Evolutionary conservation across 1,140 invertebrate species (phyloP), one percentile per base, ranked within the genome.

Genomic region (Riptortus pedestris): DNA sequence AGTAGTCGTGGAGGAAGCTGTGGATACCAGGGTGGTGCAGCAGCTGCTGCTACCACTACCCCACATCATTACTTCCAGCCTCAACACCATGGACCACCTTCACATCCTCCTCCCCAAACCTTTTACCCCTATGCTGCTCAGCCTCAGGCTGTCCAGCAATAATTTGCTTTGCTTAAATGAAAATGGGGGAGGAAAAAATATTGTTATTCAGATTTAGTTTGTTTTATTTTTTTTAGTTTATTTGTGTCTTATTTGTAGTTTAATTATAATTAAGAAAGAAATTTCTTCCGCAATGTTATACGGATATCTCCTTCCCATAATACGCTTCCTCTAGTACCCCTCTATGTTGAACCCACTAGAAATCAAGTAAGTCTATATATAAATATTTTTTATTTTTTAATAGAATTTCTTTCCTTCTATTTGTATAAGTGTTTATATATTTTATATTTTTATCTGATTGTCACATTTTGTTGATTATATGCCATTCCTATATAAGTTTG

Each of bases 81-180:
- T n/a, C 63, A 58, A 22, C 63, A 64, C 65, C 64, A 47, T 76
- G 74, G 63, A 74, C 79, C 60, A 76, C 45, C 45, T 18, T 47
- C 45, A 9, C 45, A 47, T 12, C 51, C 79, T 60, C 74, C 80
- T 5, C 77, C 79, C 0, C 74, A 74, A 60, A 73, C 77, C 12
- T 55, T 55, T 24, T 55, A 55, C 26, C 51, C 20, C 3, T 55
- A 55, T 24, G 24, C 51, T 55, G 51, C 51, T 26, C 70, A 70
- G 33, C 70, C 70, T 9, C 69, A 71, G 47, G 67, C 70, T 60
- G 70, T 71, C 24, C 71, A 72, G 62, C 71, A 72, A 60, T 72
- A 72, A 68, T 59, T 18, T 24, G 24, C 26, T 24, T 26, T 60
- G 51, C 20, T 24, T 55, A 24, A 16, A 24, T 18, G 22, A 24